phyloP scores from a whole-genome alignment of 2,888 invertebrate genomes.

The Fabriciana adippe region DNA sequence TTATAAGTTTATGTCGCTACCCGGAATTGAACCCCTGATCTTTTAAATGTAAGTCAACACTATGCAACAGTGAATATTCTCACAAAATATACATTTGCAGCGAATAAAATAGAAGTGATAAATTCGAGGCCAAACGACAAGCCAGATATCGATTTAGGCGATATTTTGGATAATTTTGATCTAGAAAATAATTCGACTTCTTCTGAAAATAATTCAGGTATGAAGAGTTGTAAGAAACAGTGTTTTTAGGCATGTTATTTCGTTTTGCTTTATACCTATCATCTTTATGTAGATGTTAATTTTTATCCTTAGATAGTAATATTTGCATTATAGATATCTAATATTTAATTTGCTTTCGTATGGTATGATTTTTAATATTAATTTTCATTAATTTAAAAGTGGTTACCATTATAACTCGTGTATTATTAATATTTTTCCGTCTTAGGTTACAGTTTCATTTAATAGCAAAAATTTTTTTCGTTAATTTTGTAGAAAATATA shows the following conservation, averaged over 20 bases:
- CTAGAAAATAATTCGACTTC: slow-evolving; percentile 57
- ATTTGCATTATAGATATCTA: too few species aligned
- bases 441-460: not conserved
- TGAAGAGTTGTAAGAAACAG: not conserved
- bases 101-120: slow-evolving; percentile 77
- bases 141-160: slow-evolving; percentile 79
- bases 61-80: not conserved
- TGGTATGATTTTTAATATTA: not conserved
- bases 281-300: too few species aligned
- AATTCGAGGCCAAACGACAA: slow-evolving; percentile 77
- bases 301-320: too few species aligned
- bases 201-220: slow-evolving; percentile 68
- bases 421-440: not conserved
- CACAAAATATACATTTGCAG: slow-evolving; percentile 49
- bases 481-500: not conserved
- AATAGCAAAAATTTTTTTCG: not conserved
- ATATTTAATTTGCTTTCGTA: not conserved
- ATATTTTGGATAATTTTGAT: slow-evolving; percentile 81
- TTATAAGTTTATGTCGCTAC: too few species aligned
- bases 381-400: slow-evolving; percentile 12
- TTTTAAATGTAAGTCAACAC: too few species aligned
- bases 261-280: too few species aligned
- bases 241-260: too few species aligned
- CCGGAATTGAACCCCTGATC: too few species aligned
- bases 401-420: slow-evolving; percentile 1